A percentile compares a stretch with the other conserved stretches of the same genome.
These are phyloP conservation scores for Formica aserva DNA, from an alignment of 2,888 invertebrate genomes.

Conservation along the genomic window DNA sequence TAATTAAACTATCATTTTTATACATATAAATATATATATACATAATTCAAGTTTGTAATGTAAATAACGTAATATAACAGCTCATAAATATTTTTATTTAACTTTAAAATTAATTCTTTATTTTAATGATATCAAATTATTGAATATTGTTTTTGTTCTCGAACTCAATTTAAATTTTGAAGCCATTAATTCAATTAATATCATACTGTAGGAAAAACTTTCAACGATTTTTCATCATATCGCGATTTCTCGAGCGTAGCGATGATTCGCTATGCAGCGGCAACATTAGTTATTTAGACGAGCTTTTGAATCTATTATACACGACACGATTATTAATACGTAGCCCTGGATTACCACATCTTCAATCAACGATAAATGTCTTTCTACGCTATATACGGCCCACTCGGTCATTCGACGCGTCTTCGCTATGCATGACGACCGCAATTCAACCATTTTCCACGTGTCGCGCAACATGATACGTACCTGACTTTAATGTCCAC, in stretches of 20 bases:
- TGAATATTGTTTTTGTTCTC: neutral
- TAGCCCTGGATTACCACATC: constrained; percentile 25
- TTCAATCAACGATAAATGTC: constrained; percentile 38
- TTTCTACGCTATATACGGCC: constrained; percentile 49
- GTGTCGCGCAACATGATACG: constrained; percentile 16
- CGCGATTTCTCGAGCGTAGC: constrained; percentile 32
- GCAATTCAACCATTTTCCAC: constrained; percentile 27
- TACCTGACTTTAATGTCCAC: constrained; percentile 1
- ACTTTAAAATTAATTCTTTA: neutral
- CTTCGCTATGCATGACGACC: constrained; percentile 31
- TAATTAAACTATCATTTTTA: no score
- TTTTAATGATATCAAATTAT: neutral
- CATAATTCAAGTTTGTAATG: no score
- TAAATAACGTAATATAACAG: no score
- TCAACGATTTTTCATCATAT: constrained; percentile 10
- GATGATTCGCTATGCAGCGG: neutral
- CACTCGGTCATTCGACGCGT: constrained; percentile 33
- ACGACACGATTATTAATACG: constrained; percentile 27
- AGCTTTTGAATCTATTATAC: constrained; percentile 19
- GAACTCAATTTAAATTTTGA: neutral
- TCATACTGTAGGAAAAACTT: neutral
- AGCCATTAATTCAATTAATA: neutral
- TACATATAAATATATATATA: no score
- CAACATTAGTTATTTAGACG: neutral
- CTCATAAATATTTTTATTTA: neutral